Conservation (phyloP, 2,888 invertebrate genomes). For the Dicyrtomina minuta region DNA sequence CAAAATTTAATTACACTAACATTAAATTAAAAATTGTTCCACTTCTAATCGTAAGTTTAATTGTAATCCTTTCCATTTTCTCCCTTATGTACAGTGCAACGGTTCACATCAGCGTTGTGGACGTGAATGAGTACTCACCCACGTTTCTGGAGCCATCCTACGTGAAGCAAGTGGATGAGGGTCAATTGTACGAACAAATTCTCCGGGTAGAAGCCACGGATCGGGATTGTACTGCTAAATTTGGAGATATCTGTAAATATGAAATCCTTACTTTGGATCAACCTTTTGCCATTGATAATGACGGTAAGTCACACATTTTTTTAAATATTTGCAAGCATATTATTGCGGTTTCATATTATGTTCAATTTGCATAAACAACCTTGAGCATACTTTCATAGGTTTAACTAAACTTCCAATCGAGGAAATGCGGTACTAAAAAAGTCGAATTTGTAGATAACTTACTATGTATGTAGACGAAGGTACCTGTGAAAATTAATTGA, state of each 20-base stretch:
- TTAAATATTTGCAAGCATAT: not conserved
- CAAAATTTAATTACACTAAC: too few species aligned
- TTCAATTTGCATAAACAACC: not conserved
- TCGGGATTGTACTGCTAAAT: conserved; percentile 91
- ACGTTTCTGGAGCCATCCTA: conserved; percentile 88
- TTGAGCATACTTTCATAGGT: too few species aligned
- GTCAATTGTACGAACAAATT: conserved; percentile 83
- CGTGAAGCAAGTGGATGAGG: conserved; percentile 86
- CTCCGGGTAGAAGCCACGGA: conserved; percentile 89
- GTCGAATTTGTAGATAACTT: too few species aligned
- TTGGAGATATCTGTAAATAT: conserved; percentile 95
- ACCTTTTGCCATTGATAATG: conserved; percentile 87
- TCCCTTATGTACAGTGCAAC: too few species aligned
- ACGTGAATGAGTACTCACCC: conserved; percentile 94
- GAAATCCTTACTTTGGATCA: conserved; percentile 89
- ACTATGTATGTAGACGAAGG: too few species aligned
- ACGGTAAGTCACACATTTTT: conserved; percentile 63
- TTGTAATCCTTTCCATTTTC: too few species aligned
- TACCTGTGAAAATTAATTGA: too few species aligned
- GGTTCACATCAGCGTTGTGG: conserved; percentile 90
- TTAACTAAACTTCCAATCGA: too few species aligned
- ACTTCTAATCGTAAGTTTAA: too few species aligned
- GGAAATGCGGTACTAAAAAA: too few species aligned
- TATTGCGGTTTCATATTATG: not conserved
- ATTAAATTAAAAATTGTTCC: too few species aligned